A percentile compares a stretch with the other conserved stretches of the same genome.
phyloP scores from a whole-genome alignment of 2,888 invertebrate species.

The Cremastinae sp. region DNA sequence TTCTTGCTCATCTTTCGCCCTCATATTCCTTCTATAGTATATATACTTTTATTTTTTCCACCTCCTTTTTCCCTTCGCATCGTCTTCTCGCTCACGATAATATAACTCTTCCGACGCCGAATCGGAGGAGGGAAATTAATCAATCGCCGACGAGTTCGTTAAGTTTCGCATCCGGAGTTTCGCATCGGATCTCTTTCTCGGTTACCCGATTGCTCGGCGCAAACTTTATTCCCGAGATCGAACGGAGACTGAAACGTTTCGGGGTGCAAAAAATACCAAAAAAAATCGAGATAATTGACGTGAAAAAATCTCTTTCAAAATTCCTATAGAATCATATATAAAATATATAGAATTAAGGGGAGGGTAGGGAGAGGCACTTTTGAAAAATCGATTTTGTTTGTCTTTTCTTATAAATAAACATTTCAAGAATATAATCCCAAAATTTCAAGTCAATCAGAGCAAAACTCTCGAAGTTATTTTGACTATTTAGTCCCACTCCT shows the following conservation, averaged over 20 bases:
- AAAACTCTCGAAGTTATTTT: too few species aligned
- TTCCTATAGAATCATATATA: too few species aligned
- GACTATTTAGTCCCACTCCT: too few species aligned
- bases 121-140: constrained; percentile 56
- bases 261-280: constrained; percentile 7
- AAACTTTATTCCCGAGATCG: constrained; percentile 54
- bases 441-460: not conserved
- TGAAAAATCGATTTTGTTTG: not conserved
- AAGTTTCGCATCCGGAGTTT: constrained; percentile 60
- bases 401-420: not conserved
- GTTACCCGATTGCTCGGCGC: constrained; percentile 55
- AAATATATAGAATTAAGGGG: too few species aligned
- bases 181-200: constrained; percentile 50
- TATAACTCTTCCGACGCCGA: constrained; percentile 53
- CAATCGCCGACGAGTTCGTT: constrained; percentile 59
- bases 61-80: constrained; percentile 42
- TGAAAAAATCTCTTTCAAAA: too few species aligned
- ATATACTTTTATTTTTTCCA: constrained; percentile 14
- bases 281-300: not conserved
- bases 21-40: constrained; percentile 4
- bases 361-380: too few species aligned
- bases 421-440: not conserved
- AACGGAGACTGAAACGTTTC: constrained; percentile 18
- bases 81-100: constrained; percentile 48
- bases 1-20: constrained; percentile 28